A percentile compares a stretch with the other conserved stretches of the same genome.
Conservation (phyloP, 2,797 vertebrate genomes). For the Lepilemur ruficaudatus region DNA sequence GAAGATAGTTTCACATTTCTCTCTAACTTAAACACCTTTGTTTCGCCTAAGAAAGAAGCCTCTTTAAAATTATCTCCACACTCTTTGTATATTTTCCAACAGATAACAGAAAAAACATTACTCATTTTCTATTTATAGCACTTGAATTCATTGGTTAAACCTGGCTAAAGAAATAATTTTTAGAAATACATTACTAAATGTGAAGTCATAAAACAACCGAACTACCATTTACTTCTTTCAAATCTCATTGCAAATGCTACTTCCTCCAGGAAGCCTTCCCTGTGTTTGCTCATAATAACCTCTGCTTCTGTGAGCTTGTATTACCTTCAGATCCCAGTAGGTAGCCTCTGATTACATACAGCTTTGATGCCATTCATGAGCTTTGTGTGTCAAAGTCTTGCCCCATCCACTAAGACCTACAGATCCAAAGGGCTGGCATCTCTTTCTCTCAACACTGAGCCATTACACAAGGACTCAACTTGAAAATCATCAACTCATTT, state of each 20-base stretch:
- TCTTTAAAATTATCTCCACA: not conserved
- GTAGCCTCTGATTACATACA: not conserved
- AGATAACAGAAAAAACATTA: not conserved
- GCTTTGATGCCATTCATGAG: not conserved
- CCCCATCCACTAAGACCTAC: not conserved
- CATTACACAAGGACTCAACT: not conserved
- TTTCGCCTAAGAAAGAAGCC: not conserved
- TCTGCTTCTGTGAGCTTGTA: not conserved
- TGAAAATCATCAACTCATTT: slow-evolving; percentile 5
- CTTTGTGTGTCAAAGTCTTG: not conserved
- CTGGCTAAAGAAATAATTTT: not conserved
- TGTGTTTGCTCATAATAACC: not conserved
- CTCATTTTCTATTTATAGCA: not conserved
- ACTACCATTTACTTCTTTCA: not conserved
- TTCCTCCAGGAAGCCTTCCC: not conserved
- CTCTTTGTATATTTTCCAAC: not conserved
- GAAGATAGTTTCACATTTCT: not conserved
- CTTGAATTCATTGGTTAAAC: not conserved
- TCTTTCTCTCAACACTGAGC: not conserved
- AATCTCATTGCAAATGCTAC: not conserved
- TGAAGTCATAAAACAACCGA: not conserved
- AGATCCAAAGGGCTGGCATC: not conserved
- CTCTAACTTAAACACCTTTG: not conserved
- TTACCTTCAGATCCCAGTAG: not conserved
- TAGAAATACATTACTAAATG: not conserved